Percentiles rank a stretch among this genome's conserved stretches.
Conservation (phyloP, 1,140 invertebrate species). For the Chrysopa pallens region DNA sequence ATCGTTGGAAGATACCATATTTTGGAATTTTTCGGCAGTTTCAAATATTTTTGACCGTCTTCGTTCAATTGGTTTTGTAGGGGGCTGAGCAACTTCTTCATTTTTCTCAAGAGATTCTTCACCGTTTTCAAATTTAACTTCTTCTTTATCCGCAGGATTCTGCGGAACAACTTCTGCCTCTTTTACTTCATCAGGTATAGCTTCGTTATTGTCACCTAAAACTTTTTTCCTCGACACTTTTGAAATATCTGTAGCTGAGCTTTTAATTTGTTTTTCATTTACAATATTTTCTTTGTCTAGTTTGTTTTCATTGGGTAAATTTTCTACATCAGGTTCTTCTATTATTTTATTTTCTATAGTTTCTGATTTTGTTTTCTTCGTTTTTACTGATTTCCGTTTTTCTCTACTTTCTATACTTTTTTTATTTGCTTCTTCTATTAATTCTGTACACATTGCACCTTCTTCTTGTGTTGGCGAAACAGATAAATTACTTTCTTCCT, state of each 20-base stretch:
- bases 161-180: conserved; percentile 7
- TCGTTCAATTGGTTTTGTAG: conserved; percentile 26
- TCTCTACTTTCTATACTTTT: conserved; percentile 13
- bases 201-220: conserved; percentile 18
- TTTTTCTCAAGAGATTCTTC: conserved; percentile 15
- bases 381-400: conserved; percentile 15
- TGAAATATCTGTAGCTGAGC: conserved; percentile 10
- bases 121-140: conserved; percentile 15
- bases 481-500: too few relatives aligned
- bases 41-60: conserved; percentile 50
- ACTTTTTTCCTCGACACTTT: conserved; percentile 17
- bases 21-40: conserved; percentile 51
- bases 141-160: conserved; percentile 13
- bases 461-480: conserved; percentile 3
- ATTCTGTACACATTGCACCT: conserved; percentile 20
- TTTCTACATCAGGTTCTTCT: conserved; percentile 10
- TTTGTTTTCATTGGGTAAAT: conserved; percentile 11
- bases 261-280: conserved; percentile 13
- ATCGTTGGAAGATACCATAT: conserved; percentile 24
- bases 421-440: conserved; percentile 17
- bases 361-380: conserved; percentile 15
- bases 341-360: conserved; percentile 14
- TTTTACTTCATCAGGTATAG: conserved; percentile 4
- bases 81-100: conserved; percentile 13
- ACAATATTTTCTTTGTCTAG: conserved; percentile 22